phyloP scores from a whole-genome alignment of 2,888 invertebrate species.

The Lordiphosa fenestrarum region DNA sequence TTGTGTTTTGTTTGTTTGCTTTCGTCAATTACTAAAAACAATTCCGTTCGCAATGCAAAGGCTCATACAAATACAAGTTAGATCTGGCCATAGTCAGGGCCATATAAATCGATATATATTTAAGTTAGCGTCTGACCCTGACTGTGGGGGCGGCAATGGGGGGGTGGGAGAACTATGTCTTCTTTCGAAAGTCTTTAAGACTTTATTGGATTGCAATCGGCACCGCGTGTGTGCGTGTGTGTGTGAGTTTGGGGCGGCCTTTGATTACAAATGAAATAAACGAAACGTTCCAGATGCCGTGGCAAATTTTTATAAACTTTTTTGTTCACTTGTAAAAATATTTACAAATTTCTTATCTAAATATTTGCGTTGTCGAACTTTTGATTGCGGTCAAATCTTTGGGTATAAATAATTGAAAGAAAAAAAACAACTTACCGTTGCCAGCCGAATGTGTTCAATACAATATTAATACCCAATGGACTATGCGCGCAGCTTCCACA shows the following conservation, averaged over 20 bases:
- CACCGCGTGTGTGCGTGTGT: constrained; percentile 31
- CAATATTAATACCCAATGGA: not conserved
- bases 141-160: constrained; percentile 26
- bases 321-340: constrained; percentile 65
- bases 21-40: constrained; percentile 63
- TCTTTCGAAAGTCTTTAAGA: constrained; percentile 43
- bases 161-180: constrained; percentile 1
- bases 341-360: constrained; percentile 65
- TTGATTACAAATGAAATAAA: constrained; percentile 74
- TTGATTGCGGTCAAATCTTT: constrained; percentile 6
- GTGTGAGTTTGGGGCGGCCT: constrained; percentile 35
- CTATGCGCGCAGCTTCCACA: no score
- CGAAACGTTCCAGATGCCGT: constrained; percentile 72
- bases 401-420: constrained; percentile 3
- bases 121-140: constrained; percentile 57
- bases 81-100: constrained; percentile 25
- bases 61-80: constrained; percentile 25
- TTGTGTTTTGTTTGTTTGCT: constrained; percentile 57
- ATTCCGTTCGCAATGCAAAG: constrained; percentile 35
- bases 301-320: constrained; percentile 65
- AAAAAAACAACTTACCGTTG: not conserved
- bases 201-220: constrained; percentile 41
- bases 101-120: constrained; percentile 68
- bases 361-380: constrained; percentile 52
- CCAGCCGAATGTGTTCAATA: not conserved